These are phyloP conservation scores for Myotis davidii DNA, from an alignment of 2,113 vertebrate species.

Conservation along the genomic window DNA sequence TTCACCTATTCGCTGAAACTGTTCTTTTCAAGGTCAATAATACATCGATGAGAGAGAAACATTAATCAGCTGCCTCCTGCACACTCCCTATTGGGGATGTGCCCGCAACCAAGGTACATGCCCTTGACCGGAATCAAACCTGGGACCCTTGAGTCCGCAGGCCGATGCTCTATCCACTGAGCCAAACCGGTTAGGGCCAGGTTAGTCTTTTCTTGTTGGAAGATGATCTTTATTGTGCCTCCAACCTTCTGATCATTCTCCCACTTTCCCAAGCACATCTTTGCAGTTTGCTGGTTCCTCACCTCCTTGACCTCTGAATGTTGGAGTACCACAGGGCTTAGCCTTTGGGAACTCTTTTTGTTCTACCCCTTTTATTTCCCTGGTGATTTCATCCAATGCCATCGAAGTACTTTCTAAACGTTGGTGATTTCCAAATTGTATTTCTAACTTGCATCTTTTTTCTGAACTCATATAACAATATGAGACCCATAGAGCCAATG, in stretches of 20 bases:
- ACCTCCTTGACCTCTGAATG: background rate
- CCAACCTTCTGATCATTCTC: no score
- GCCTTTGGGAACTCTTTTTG: background rate
- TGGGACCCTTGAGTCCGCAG: no score
- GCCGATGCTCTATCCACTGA: no score
- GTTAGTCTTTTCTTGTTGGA: background rate
- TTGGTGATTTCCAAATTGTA: background rate
- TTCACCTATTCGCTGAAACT: background rate
- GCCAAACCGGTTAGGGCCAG: no score
- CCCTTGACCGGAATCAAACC: no score
- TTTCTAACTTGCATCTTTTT: background rate
- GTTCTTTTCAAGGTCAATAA: background rate
- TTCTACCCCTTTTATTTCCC: background rate
- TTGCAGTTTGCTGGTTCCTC: background rate
- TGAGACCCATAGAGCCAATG: background rate
- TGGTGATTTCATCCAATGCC: background rate
- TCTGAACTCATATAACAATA: background rate
- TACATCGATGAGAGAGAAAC: no score
- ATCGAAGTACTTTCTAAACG: background rate
- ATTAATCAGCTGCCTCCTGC: no score
- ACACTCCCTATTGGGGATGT: no score
- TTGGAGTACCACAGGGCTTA: background rate
- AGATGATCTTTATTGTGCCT: background rate
- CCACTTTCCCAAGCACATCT: background rate
- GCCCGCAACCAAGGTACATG: no score